These are phyloP conservation scores for Bufotes viridis DNA, from an alignment of 2,797 vertebrate genomes.

Conservation along the genomic window DNA sequence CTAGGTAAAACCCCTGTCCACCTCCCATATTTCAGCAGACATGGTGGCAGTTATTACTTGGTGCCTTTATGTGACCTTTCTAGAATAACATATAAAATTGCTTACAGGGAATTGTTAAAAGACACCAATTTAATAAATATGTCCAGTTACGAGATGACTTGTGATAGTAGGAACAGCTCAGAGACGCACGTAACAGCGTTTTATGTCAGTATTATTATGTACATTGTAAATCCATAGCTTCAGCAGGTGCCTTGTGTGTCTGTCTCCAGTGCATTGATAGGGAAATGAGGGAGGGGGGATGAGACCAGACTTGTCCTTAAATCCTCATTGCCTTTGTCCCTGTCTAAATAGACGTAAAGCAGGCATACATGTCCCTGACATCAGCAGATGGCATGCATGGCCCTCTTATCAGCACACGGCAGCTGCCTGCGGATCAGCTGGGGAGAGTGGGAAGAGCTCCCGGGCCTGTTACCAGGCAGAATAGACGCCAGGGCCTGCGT, in stretches of 20 bases:
- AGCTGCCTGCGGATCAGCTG: constrained; percentile 56
- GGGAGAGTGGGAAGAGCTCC: constrained; percentile 21
- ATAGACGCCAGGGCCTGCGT: neutral
- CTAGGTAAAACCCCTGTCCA: no score
- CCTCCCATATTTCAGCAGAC: no score
- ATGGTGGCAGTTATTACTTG: neutral
- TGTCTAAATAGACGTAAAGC: constrained; percentile 34
- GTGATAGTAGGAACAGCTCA: neutral
- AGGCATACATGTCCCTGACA: neutral
- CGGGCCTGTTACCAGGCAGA: constrained; percentile 28
- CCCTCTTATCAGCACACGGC: constrained; percentile 56
- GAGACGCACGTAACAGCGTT: neutral
- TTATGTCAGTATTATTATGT: neutral
- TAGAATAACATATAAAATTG: neutral
- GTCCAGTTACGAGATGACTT: neutral
- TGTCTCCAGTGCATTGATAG: constrained; percentile 27
- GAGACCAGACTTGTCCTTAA: constrained; percentile 31
- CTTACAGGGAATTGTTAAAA: neutral
- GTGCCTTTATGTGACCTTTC: neutral
- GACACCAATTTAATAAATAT: neutral
- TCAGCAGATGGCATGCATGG: constrained; percentile 41
- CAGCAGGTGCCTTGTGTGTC: constrained; percentile 21
- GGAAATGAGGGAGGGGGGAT: constrained; percentile 26
- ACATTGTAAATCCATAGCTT: neutral
- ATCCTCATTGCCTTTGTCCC: constrained; percentile 26